A percentile compares a stretch with the other conserved stretches of the same genome.
phyloP scores from a whole-genome alignment of 2,113 vertebrate species.

The Capra hircus region DNA sequence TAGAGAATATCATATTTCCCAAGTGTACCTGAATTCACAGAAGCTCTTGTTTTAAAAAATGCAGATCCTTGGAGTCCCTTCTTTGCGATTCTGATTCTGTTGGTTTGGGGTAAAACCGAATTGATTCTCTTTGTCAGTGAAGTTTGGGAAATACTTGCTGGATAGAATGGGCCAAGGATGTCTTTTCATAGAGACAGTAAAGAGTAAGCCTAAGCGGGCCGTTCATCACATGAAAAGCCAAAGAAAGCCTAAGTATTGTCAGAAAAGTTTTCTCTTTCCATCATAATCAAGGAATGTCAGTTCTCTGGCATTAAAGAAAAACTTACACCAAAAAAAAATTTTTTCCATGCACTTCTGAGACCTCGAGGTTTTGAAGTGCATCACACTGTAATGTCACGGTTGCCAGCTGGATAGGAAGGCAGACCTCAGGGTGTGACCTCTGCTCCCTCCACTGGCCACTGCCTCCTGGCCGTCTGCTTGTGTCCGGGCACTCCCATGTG shows the following conservation, averaged over 20 bases:
- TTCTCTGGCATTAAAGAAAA: background rate
- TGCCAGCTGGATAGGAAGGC: background rate
- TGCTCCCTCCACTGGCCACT: background rate
- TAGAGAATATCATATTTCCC: background rate
- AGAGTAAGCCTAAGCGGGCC: background rate
- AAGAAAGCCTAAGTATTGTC: background rate
- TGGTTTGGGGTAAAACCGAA: background rate
- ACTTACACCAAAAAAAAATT: background rate
- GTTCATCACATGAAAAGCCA: background rate
- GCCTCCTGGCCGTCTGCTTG: background rate
- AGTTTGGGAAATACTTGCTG: background rate
- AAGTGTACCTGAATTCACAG: background rate
- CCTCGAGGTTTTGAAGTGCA: background rate
- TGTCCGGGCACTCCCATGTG: too few species aligned
- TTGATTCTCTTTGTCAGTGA: background rate
- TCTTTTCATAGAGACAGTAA: background rate
- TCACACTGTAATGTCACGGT: rapidly evolving
- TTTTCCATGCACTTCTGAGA: background rate
- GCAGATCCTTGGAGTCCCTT: background rate
- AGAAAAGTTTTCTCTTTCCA: background rate
- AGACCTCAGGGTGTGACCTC: background rate
- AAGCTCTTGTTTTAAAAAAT: background rate
- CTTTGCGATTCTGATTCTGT: background rate
- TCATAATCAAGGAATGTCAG: background rate
- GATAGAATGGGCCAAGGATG: background rate